Percentiles rank a stretch among this genome's conserved stretches.
These are phyloP conservation scores for Drosophila sechellia DNA, from an alignment of 1,140 invertebrate species.

Conservation along the genomic window DNA sequence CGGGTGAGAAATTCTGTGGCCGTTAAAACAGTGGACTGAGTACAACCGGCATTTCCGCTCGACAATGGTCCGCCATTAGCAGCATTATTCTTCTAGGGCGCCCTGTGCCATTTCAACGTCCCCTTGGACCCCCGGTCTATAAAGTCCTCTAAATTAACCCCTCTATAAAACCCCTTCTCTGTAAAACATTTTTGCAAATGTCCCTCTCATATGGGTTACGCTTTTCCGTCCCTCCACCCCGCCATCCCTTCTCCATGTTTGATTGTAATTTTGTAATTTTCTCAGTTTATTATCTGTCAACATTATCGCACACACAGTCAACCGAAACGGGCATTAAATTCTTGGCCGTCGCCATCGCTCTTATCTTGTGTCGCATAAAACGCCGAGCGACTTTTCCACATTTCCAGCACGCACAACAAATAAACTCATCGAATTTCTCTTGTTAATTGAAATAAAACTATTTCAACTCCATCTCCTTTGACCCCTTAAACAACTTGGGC, in stretches of 20 bases:
- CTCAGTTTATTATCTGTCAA: constrained; percentile 82
- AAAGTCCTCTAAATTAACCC: neutral
- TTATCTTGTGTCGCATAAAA: constrained; percentile 82
- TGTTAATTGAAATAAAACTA: constrained; percentile 83
- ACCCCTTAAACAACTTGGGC: neutral
- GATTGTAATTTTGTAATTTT: constrained; percentile 83
- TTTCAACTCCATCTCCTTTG: constrained; percentile 40
- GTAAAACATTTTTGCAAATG: constrained; percentile 50
- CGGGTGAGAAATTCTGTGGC: constrained; percentile 21
- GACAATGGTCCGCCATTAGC: constrained; percentile 78
- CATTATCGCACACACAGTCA: constrained; percentile 73
- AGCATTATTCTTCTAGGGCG: constrained; percentile 38
- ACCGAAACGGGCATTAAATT: constrained; percentile 61
- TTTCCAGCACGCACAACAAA: constrained; percentile 56
- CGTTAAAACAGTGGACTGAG: constrained; percentile 44
- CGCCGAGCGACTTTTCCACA: constrained; percentile 39
- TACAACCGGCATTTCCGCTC: constrained; percentile 14
- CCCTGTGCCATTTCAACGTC: neutral
- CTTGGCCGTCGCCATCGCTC: constrained; percentile 71
- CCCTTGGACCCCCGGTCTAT: neutral
- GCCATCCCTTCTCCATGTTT: constrained; percentile 28
- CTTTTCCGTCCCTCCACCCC: neutral
- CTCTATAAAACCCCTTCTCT: neutral
- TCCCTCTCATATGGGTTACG: constrained; percentile 30
- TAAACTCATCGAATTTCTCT: constrained; percentile 83